A percentile compares a stretch with the other conserved stretches of the same genome.
phyloP scores from a whole-genome alignment of 2,113 vertebrate species.

The Orcinus orca region DNA sequence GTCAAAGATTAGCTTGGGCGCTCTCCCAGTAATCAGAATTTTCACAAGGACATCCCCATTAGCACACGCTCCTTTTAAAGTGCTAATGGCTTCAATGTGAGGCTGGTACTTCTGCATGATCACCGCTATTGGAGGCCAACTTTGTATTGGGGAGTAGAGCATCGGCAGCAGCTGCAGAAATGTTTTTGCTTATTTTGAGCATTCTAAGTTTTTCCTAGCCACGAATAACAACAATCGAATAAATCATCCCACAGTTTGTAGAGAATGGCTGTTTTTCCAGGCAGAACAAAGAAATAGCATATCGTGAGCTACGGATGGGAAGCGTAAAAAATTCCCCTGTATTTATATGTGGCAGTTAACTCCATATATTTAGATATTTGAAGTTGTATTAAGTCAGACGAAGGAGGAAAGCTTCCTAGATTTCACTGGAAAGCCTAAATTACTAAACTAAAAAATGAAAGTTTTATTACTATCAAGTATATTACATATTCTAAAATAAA shows the following conservation, averaged over 20 bases:
- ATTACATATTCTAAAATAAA: background rate
- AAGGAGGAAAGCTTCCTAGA: background rate
- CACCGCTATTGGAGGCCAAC: constrained; percentile 51
- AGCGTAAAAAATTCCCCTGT: background rate
- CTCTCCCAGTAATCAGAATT: background rate
- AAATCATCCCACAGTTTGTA: constrained; percentile 73
- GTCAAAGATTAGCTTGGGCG: constrained; percentile 39
- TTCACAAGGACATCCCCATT: background rate
- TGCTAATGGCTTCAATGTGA: constrained; percentile 78
- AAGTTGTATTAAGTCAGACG: background rate
- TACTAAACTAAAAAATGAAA: background rate
- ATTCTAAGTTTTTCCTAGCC: constrained; percentile 79
- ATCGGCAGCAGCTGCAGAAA: constrained; percentile 82
- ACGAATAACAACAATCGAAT: constrained; percentile 76
- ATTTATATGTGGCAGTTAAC: background rate
- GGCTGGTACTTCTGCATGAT: constrained; percentile 59
- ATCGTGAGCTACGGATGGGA: background rate
- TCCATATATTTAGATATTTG: background rate
- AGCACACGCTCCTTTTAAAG: background rate
- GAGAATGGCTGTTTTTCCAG: constrained; percentile 41
- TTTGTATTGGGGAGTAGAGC: constrained; percentile 70
- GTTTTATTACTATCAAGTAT: background rate
- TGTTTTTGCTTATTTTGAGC: constrained; percentile 82
- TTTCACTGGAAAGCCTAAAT: background rate
- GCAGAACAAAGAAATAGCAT: background rate